Evolutionary conservation across 2,888 invertebrate genomes (phyloP).

Genomic region (Xestia ashworthii): DNA sequence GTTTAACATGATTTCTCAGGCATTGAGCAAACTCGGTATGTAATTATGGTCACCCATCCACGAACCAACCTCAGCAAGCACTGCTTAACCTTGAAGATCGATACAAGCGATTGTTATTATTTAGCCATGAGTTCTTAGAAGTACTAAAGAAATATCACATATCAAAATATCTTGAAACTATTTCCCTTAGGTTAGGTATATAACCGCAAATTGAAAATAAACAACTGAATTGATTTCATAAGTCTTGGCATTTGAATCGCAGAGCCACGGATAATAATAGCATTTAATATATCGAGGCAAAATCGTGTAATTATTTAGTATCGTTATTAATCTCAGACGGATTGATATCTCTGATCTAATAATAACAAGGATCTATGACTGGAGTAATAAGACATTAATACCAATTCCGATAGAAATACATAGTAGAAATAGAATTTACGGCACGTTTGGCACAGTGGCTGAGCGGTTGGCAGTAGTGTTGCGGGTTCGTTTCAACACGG

Average conservation of each 20-base stretch:
- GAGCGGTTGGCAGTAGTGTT: neutral
- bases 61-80: neutral
- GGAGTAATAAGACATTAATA: constrained; percentile 1
- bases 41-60: neutral
- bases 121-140: neutral
- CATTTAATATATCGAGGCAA: constrained; percentile 3
- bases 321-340: constrained; percentile 7
- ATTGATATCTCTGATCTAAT: constrained; percentile 40
- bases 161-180: neutral
- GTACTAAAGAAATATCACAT: neutral
- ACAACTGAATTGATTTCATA: constrained; percentile 27
- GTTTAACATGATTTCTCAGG: neutral
- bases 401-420: neutral
- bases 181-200: neutral
- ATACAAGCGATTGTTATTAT: neutral
- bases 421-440: neutral
- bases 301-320: constrained; percentile 40
- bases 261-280: neutral
- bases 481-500: neutral
- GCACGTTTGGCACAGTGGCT: neutral
- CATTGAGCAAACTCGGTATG: neutral
- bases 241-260: constrained; percentile 21
- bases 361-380: constrained; percentile 18
- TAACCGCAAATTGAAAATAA: constrained; percentile 37
- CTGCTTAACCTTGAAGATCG: neutral